Percentiles rank a stretch among this genome's conserved stretches.
Conservation (phyloP, 2,888 invertebrate genomes). For the Perizoma affinitatum region DNA sequence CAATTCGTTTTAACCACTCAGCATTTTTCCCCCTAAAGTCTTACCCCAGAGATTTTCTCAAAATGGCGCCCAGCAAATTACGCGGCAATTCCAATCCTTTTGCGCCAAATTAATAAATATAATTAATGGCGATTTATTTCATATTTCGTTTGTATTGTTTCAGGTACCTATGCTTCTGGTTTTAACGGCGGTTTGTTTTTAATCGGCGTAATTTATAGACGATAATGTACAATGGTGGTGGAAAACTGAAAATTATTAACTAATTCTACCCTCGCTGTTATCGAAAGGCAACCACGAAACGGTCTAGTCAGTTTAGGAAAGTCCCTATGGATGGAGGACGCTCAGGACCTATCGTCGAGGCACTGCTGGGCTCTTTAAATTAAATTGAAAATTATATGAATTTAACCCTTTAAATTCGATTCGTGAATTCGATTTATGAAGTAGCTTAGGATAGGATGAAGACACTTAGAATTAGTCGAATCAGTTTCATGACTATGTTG, state of each 20-base stretch:
- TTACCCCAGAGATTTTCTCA: constrained; percentile 5
- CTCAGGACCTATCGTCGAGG: too few species aligned
- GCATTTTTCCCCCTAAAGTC: constrained; percentile 8
- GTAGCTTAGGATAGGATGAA: too few species aligned
- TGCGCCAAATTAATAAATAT: constrained; percentile 32
- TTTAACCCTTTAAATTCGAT: not conserved
- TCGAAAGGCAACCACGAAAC: not conserved
- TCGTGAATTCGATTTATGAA: too few species aligned
- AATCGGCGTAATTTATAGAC: constrained; percentile 40
- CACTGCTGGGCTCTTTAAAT: too few species aligned
- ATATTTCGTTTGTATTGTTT: constrained; percentile 52
- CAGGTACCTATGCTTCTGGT: constrained; percentile 50
- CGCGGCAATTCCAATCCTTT: constrained; percentile 24
- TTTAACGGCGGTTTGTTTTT: constrained; percentile 42
- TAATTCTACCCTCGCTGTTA: too few species aligned
- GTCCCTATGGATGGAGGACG: too few species aligned
- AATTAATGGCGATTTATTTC: constrained; percentile 46
- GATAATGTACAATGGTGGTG: constrained; percentile 29
- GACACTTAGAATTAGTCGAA: too few species aligned
- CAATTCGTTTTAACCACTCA: constrained; percentile 1
- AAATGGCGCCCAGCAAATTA: constrained; percentile 25
- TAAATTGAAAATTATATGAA: not conserved
- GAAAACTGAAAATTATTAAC: constrained; percentile 5
- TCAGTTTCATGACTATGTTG: too few species aligned
- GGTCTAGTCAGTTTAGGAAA: not conserved